phyloP scores from a whole-genome alignment of 2,797 vertebrate species.

The Epinephelus coioides region DNA sequence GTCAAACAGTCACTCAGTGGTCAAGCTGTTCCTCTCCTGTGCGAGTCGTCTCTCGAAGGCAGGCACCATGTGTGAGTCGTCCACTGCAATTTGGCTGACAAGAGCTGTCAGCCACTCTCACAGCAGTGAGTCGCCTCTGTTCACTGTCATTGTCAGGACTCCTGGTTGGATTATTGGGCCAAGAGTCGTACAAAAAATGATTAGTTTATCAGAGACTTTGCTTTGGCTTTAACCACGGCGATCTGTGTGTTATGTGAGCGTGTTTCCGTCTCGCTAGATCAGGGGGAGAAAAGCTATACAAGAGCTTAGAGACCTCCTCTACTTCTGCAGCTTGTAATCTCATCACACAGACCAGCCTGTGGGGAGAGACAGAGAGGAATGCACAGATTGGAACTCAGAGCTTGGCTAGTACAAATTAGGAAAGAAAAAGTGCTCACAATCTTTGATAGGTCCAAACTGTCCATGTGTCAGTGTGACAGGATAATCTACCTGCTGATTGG shows the following conservation, averaged over 20 bases:
- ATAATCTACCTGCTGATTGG: background rate
- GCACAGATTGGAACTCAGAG: background rate
- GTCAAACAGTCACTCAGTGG: slow-evolving; percentile 44
- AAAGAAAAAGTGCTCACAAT: background rate
- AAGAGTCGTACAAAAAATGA: background rate
- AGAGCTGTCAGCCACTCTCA: slow-evolving; percentile 22
- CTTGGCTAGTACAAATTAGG: background rate
- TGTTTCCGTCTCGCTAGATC: slow-evolving; percentile 6
- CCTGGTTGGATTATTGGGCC: background rate
- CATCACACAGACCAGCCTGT: slow-evolving; percentile 28
- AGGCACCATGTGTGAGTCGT: slow-evolving; percentile 25
- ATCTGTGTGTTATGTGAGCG: background rate
- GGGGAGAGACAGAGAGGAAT: slow-evolving; percentile 8
- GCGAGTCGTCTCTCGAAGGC: slow-evolving; percentile 15
- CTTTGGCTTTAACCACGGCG: slow-evolving; percentile 7
- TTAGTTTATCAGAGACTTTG: background rate
- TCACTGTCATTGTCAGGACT: background rate
- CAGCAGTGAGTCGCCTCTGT: background rate
- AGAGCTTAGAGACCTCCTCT: slow-evolving; percentile 28
- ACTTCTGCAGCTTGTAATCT: slow-evolving; percentile 47
- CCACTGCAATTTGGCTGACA: slow-evolving; percentile 36
- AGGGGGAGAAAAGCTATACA: slow-evolving; percentile 9
- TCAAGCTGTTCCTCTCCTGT: slow-evolving; percentile 41
- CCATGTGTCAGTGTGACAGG: background rate
- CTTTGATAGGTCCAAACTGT: background rate